Evolutionary conservation across 1,140 invertebrate species (phyloP), one percentile per base, ranked within the genome.

Genomic region (silkworm (Bombyx mori)): DNA sequence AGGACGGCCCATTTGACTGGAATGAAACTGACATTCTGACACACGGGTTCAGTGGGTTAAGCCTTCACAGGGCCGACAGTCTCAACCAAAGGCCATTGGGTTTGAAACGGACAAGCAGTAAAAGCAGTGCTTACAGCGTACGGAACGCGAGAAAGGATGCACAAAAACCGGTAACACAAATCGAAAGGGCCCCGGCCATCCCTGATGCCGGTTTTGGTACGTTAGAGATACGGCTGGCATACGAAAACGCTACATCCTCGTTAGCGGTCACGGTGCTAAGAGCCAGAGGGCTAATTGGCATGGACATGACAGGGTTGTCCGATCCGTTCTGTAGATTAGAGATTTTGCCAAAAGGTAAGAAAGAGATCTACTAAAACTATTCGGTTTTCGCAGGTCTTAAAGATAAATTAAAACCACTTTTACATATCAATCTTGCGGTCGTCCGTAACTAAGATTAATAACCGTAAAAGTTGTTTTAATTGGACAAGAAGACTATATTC

Each of bases 291-390:
- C 84, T 98, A 8, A 93, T 92, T 55, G 92, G 95, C 9, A 97
- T 96, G 93, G 96, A 98, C 77, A 94, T 94, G 63, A 93, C 95
- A 66, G 96, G 96, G 1, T 88, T 97, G n/a, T 92, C 95, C 5
- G 96, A 98, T 90, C 95, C 96, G 2, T 98, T 96, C 79, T 96
- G 96, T 71, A 94, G 95, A 78, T 89, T 98, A 9, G 96, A 97
- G 77, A 91, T 98, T 47, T 82, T 97, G 55, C 95, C 95, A 9
- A 90, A 91, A 65, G 91, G 91, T 68, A 90, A 88, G 69, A 10
- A 90, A 88, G 69, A 10, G 9, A 1, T 3, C 42, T 18, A 44
- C 6, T 47, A 7, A 3, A 35, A 35, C 1, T 35, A 35, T 35
- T 35, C 26, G 26, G 26, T 35, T 35, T 35, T 35, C 26, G 26